These are phyloP conservation scores for Copidosoma aretas DNA, from an alignment of 2,888 invertebrate species.

Conservation along the genomic window DNA sequence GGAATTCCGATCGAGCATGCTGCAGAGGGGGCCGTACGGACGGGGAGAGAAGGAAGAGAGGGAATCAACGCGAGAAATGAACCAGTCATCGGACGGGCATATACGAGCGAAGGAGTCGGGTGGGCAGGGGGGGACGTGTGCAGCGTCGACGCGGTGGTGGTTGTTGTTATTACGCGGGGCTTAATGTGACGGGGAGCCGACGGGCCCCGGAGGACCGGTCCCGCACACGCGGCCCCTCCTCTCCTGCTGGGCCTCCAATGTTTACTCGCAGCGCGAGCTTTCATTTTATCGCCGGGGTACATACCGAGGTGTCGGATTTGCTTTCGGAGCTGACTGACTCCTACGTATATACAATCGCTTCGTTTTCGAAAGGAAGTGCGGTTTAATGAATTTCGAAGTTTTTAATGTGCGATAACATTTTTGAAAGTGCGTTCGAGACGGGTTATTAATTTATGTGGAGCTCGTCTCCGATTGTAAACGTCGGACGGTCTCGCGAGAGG, in stretches of 20 bases:
- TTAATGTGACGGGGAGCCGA: conserved; percentile 9
- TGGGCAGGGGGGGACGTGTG: neutral
- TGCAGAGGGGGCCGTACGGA: no score
- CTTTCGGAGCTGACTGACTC: no score
- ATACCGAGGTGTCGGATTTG: conserved; percentile 49
- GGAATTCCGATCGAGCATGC: no score
- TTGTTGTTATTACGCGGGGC: conserved; percentile 30
- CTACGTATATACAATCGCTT: no score
- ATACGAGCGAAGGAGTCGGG: neutral
- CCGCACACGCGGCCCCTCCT: neutral
- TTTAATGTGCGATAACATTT: no score
- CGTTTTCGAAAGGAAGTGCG: no score
- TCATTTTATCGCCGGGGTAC: no score
- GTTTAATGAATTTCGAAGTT: no score
- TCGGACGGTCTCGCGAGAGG: no score
- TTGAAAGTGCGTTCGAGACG: no score
- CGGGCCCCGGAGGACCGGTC: neutral
- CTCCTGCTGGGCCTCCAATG: conserved; percentile 17
- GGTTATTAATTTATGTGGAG: no score
- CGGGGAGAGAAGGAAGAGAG: neutral
- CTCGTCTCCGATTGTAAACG: no score
- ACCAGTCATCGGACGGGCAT: conserved; percentile 7
- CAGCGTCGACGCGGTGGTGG: conserved; percentile 28
- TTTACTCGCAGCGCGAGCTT: neutral
- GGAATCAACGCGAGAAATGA: neutral